A percentile compares a stretch with the other conserved stretches of the same genome.
phyloP scores from a whole-genome alignment of 23 tunicate genomes.

The Styela clava region DNA sequence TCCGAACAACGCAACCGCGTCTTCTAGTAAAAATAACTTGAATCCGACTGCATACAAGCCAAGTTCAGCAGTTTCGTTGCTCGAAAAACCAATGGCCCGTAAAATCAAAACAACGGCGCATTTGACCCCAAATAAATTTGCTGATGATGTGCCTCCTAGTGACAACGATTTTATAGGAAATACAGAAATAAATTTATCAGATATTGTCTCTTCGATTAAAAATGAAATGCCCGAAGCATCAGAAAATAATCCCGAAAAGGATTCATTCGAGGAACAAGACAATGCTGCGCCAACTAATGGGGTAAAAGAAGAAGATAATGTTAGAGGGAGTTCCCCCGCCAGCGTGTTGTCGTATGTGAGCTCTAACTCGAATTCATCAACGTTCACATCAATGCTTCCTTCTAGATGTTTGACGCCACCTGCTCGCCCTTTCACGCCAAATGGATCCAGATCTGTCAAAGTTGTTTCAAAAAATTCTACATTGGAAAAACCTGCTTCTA shows the following conservation, averaged over 20 bases:
- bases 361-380: neutral
- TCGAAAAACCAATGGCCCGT: conserved; percentile 24
- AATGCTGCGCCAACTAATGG: neutral
- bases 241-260: neutral
- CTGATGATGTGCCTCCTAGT: neutral
- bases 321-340: neutral
- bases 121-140: neutral
- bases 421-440: neutral
- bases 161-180: neutral
- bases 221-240: neutral
- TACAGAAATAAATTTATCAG: neutral
- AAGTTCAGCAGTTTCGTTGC: conserved; percentile 26
- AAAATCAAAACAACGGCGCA: neutral
- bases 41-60: neutral
- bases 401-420: conserved; percentile 26
- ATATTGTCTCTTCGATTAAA: neutral
- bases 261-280: neutral
- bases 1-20: neutral
- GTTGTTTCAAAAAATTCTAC: neutral
- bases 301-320: neutral
- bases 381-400: conserved; percentile 23
- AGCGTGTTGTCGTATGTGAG: conserved; percentile 2
- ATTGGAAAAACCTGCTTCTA: neutral
- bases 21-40: neutral
- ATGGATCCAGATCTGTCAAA: neutral